These are phyloP conservation scores for Meloidogyne hapla DNA, from an alignment of 1,140 invertebrate genomes.

Conservation along the genomic window DNA sequence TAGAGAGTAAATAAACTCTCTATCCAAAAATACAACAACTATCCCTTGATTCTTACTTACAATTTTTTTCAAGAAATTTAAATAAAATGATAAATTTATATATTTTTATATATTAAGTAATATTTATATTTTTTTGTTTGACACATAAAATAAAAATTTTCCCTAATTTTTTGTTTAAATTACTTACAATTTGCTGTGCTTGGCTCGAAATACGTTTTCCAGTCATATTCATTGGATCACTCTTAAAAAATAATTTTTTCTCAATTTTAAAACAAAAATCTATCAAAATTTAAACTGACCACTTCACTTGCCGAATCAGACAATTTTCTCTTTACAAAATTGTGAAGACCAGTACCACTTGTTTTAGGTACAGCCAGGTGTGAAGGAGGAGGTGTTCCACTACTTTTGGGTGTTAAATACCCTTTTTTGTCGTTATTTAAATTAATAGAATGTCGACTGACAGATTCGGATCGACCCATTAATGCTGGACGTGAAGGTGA, in stretches of 20 bases:
- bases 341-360: background rate
- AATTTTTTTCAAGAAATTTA: no score
- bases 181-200: background rate
- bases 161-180: background rate
- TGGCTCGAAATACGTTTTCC: background rate
- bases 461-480: background rate
- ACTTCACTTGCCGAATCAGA: background rate
- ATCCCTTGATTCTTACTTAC: no score
- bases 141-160: no score
- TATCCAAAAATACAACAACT: no score
- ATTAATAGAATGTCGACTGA: background rate
- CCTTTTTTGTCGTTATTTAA: background rate
- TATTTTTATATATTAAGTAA: no score
- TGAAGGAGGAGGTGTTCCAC: background rate
- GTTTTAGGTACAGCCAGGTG: background rate
- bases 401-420: background rate
- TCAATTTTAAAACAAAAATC: background rate
- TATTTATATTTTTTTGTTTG: no score
- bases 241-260: background rate
- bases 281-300: no score
- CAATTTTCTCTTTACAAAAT: background rate
- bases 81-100: no score
- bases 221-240: background rate
- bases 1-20: no score
- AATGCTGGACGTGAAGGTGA: background rate